Evolutionary conservation across 37 sponge, comb jelly and placozoan species (phyloP).

Genomic region (Bolinopsis microptera): DNA sequence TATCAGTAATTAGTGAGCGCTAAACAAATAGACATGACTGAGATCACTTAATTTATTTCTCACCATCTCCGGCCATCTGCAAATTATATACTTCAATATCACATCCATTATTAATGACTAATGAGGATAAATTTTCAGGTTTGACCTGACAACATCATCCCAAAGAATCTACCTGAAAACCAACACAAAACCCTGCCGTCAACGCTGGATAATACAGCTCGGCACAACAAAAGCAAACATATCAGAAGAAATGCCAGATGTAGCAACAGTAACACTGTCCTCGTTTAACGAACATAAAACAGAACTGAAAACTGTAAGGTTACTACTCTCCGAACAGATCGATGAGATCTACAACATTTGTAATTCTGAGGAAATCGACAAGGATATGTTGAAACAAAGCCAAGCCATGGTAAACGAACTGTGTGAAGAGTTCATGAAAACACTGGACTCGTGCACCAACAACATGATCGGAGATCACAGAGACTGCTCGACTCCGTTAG

Average conservation of each 20-base stretch:
- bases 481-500: neutral
- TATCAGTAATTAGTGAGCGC: no score
- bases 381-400: neutral
- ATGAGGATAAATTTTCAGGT: slow-evolving; percentile 36
- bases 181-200: slow-evolving; percentile 59
- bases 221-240: slow-evolving; percentile 54
- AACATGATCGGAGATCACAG: neutral
- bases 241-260: slow-evolving; percentile 56
- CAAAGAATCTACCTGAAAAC: slow-evolving; percentile 56
- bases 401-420: slow-evolving; percentile 50
- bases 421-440: slow-evolving; percentile 50
- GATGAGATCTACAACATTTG: slow-evolving; percentile 9
- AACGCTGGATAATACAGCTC: slow-evolving; percentile 42
- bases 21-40: no score
- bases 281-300: slow-evolving; percentile 51
- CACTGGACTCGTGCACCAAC: slow-evolving; percentile 35
- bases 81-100: no score
- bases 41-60: no score
- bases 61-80: no score
- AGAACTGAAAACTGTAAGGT: slow-evolving; percentile 45
- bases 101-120: no score
- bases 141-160: slow-evolving; percentile 23
- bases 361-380: neutral
- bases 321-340: slow-evolving; percentile 43
- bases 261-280: slow-evolving; percentile 15